These are phyloP conservation scores for Asarcornis scutulata DNA, from an alignment of 2,113 vertebrate species.

Conservation along the genomic window DNA sequence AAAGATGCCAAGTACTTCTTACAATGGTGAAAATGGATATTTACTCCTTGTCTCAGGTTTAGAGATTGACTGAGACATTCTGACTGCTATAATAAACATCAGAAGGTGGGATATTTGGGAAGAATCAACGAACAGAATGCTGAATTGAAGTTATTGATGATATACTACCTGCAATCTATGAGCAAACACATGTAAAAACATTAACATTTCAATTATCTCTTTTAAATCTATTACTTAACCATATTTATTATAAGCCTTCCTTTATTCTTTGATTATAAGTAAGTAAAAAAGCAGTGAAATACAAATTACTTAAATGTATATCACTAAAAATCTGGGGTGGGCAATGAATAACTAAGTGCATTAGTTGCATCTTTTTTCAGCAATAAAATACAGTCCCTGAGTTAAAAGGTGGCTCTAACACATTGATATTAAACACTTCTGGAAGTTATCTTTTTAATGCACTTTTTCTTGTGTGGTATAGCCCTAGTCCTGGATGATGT, in stretches of 20 bases:
- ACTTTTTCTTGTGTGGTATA: background rate
- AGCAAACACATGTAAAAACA: background rate
- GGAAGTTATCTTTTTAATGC: background rate
- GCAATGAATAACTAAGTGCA: background rate
- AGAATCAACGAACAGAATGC: background rate
- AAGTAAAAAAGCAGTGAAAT: background rate
- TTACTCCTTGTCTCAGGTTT: background rate
- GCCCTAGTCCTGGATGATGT: background rate
- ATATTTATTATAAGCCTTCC: background rate
- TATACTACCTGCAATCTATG: background rate
- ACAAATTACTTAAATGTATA: background rate
- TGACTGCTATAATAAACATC: background rate
- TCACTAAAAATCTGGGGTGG: background rate
- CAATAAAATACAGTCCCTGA: background rate
- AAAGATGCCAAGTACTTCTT: background rate
- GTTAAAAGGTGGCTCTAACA: background rate
- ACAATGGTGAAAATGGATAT: background rate
- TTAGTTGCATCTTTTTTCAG: background rate
- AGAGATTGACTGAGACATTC: background rate
- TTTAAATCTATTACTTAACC: background rate
- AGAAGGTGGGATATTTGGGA: background rate
- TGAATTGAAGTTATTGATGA: background rate
- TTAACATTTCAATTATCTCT: background rate
- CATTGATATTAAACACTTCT: background rate
- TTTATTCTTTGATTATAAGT: background rate